Conservation (phyloP, 2,113 vertebrate genomes). For the Nibea albiflora region DNA sequence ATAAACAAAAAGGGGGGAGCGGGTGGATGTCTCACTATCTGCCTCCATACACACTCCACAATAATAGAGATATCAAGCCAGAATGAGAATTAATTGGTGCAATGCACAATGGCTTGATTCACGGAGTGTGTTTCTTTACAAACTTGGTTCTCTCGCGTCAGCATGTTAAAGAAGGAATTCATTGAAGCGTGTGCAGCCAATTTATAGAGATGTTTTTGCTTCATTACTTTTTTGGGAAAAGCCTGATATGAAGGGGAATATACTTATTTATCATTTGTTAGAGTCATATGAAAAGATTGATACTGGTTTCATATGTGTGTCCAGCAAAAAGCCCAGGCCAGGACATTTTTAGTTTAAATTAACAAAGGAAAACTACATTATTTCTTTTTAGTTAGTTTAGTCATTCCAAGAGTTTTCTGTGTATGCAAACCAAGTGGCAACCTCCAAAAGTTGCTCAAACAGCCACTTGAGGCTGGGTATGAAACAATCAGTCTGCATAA, state of each 20-base stretch:
- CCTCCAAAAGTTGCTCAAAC: too few relatives aligned
- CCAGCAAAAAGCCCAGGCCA: not conserved
- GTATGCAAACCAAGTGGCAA: not conserved
- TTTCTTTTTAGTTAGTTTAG: not conserved
- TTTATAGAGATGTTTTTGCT: not conserved
- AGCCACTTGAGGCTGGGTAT: too few relatives aligned
- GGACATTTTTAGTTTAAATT: not conserved
- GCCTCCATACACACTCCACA: not conserved
- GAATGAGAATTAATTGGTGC: not conserved
- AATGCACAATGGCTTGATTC: not conserved
- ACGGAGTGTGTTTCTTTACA: not conserved
- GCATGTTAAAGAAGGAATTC: not conserved
- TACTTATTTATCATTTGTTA: not conserved
- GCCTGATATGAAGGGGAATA: not conserved
- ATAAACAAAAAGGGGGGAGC: slow-evolving; percentile 25
- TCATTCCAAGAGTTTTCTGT: not conserved
- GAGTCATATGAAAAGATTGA: not conserved
- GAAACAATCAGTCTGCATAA: too few relatives aligned
- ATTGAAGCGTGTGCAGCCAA: not conserved
- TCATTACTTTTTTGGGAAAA: not conserved
- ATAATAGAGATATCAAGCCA: slow-evolving; percentile 2
- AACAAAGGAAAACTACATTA: not conserved
- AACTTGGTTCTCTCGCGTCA: not conserved
- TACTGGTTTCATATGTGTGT: not conserved
- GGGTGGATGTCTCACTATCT: not conserved